A percentile compares a stretch with the other conserved stretches of the same genome.
phyloP scores from a whole-genome alignment of 1,140 invertebrate species.

The Bombus turneri region DNA sequence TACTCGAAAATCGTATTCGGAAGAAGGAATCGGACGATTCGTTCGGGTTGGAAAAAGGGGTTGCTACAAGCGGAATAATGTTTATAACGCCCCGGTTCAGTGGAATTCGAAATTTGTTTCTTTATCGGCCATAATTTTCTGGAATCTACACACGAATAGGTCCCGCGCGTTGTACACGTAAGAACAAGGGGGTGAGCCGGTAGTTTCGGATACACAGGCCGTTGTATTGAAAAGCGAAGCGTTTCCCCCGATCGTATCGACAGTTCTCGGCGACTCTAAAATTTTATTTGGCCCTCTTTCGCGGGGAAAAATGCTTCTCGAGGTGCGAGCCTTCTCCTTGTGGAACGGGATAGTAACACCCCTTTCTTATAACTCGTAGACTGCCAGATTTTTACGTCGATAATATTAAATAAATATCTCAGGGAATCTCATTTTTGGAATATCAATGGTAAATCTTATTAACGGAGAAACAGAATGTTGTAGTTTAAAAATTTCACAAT shows the following conservation, averaged over 20 bases:
- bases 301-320: constrained; percentile 43
- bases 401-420: neutral
- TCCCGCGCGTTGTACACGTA: constrained; percentile 55
- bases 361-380: neutral
- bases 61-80: constrained; percentile 77
- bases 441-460: neutral
- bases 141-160: constrained; percentile 79
- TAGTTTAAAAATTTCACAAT: too few species aligned
- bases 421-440: neutral
- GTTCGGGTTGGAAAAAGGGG: constrained; percentile 58
- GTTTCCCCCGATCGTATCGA: constrained; percentile 51
- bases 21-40: constrained; percentile 56
- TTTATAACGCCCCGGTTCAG: constrained; percentile 73
- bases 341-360: neutral
- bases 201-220: constrained; percentile 51
- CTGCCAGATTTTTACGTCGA: constrained; percentile 18
- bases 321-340: neutral
- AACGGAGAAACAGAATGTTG: too few species aligned
- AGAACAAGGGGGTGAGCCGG: constrained; percentile 31
- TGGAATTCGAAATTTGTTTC: constrained; percentile 81
- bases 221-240: constrained; percentile 72
- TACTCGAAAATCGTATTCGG: constrained; percentile 72
- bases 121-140: constrained; percentile 82
- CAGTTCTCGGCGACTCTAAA: constrained; percentile 74
- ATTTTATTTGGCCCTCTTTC: constrained; percentile 74